Conservation (phyloP, 2,888 invertebrate genomes). For the Galeopsomyia nigrocyanea region DNA sequence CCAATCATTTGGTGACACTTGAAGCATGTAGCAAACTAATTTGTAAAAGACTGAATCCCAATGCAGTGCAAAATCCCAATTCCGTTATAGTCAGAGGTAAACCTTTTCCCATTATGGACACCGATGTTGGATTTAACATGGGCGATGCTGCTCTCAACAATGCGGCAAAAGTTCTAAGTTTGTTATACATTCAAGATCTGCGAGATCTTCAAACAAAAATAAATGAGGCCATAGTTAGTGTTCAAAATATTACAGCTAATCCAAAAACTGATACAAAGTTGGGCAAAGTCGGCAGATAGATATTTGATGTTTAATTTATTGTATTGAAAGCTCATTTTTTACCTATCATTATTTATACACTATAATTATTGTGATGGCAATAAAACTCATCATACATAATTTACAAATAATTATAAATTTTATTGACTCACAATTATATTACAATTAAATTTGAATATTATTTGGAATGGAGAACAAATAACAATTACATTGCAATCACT, state of each 20-base stretch:
- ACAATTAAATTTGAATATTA: not conserved
- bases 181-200: slow-evolving; percentile 87
- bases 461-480: slow-evolving; percentile 28
- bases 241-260: slow-evolving; percentile 94
- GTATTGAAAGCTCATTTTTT: not conserved
- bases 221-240: slow-evolving; percentile 93
- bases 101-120: slow-evolving; percentile 79
- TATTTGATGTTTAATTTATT: slow-evolving; percentile 3
- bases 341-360: no score
- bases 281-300: slow-evolving; percentile 88
- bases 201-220: slow-evolving; percentile 91
- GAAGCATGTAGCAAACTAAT: slow-evolving; percentile 78
- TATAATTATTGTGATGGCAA: slow-evolving; percentile 4
- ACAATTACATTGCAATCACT: not conserved
- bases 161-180: slow-evolving; percentile 82
- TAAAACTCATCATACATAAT: slow-evolving; percentile 16
- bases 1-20: slow-evolving; percentile 82
- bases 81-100: slow-evolving; percentile 74
- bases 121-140: slow-evolving; percentile 77
- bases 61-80: slow-evolving; percentile 73
- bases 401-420: slow-evolving; percentile 16
- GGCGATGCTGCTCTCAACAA: slow-evolving; percentile 77
- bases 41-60: slow-evolving; percentile 73
- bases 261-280: slow-evolving; percentile 96
- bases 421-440: slow-evolving; percentile 5